These are phyloP conservation scores for Marcusenius ussheri DNA, from an alignment of 2,113 vertebrate species.

Conservation along the genomic window DNA sequence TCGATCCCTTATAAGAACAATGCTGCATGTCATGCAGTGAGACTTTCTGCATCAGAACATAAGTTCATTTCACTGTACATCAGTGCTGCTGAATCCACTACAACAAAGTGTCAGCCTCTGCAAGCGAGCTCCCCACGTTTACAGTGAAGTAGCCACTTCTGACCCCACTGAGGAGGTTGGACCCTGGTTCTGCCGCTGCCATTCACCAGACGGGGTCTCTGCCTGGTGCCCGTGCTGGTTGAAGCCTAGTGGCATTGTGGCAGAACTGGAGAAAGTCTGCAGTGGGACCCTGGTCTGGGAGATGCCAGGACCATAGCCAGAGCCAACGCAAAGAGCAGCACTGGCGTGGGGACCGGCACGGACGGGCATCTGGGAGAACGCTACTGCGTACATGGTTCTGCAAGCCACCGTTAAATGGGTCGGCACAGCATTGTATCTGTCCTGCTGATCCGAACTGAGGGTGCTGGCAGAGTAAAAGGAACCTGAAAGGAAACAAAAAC, in stretches of 20 bases:
- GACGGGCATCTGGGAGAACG: slow-evolving; percentile 46
- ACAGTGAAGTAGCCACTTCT: slow-evolving; percentile 54
- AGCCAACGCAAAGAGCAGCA: slow-evolving; percentile 42
- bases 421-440: slow-evolving; percentile 42
- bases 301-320: slow-evolving; percentile 38
- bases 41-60: not conserved
- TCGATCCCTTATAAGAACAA: not conserved
- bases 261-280: slow-evolving; percentile 46
- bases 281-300: slow-evolving; percentile 37
- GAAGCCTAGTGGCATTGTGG: slow-evolving; percentile 51
- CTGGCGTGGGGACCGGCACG: slow-evolving; percentile 40
- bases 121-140: not conserved
- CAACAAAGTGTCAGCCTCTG: not conserved
- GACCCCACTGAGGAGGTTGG: slow-evolving; percentile 38
- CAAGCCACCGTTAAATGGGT: slow-evolving; percentile 37
- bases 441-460: slow-evolving; percentile 42
- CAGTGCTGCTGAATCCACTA: not conserved
- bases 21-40: not conserved
- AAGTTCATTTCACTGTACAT: not conserved
- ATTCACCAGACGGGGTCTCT: not conserved
- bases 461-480: slow-evolving; percentile 34
- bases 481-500: slow-evolving; percentile 42
- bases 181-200: slow-evolving; percentile 29
- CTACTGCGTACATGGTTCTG: slow-evolving; percentile 50
- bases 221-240: slow-evolving; percentile 31